Evolutionary conservation across 2,113 vertebrate species (phyloP).

Genomic region (Alosa alosa): DNA sequence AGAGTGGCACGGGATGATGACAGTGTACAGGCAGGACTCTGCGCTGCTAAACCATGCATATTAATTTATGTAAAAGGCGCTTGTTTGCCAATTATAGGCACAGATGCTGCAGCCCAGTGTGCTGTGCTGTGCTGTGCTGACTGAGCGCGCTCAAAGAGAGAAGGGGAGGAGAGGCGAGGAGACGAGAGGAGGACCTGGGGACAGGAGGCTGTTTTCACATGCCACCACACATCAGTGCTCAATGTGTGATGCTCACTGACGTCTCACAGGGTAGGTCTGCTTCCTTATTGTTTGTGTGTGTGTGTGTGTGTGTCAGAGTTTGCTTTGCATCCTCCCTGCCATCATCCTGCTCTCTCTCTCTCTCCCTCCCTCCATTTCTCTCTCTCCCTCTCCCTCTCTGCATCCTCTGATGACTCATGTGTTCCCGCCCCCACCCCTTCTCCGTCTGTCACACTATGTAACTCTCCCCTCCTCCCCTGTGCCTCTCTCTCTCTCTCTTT

Average conservation of each 20-base stretch:
- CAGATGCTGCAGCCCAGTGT: slow-evolving; percentile 13
- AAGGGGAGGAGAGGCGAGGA: background rate
- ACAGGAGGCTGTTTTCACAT: background rate
- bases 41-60: slow-evolving; percentile 29
- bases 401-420: slow-evolving; percentile 66
- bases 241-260: background rate
- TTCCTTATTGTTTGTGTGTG: background rate
- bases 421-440: slow-evolving; percentile 61
- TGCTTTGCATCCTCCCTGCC: background rate
- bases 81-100: slow-evolving; percentile 34
- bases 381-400: slow-evolving; percentile 38
- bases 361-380: background rate
- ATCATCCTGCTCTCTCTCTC: background rate
- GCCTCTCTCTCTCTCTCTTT: slow-evolving; percentile 32
- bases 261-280: background rate
- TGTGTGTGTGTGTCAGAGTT: background rate
- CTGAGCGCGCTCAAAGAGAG: background rate
- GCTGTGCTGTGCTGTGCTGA: background rate
- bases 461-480: slow-evolving; percentile 30
- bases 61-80: slow-evolving; percentile 30
- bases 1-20: background rate
- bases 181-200: background rate
- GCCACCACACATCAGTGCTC: background rate
- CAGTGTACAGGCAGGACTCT: slow-evolving; percentile 10
- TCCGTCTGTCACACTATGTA: slow-evolving; percentile 51